Base-by-base conservation (phyloP, 2,888 invertebrate genomes). In the Zygothrica quintamaculata region DNA sequence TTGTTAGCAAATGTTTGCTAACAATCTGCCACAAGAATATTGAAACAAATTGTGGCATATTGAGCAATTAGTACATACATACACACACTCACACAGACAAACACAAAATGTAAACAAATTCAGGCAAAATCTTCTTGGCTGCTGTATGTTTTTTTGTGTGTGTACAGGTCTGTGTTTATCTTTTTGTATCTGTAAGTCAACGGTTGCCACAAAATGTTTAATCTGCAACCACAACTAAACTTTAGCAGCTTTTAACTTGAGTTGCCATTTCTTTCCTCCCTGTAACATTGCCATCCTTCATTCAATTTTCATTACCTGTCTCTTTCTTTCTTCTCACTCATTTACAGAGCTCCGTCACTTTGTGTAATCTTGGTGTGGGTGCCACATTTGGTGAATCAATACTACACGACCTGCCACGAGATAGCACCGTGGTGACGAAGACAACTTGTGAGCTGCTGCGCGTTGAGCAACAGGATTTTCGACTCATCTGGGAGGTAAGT, bases 301-400 rank as follows among this genome's bases (percentile, higher is more conserved):
- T 26, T 31, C 39, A 47, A 15, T 36, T 60, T 40, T 39, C 16
- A 22, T 33, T 16, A 39, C 3, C 11, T 8, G n/a, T 43, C 26
- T 51, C n/a, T 31, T 33, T 33, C 37, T 15, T 15, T 39, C 11
- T 18, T 37, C 18, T 64, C n/a, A 7, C 58, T 42, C 42, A n/a
- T 29, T 92, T 92, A 12, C 92, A 95, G 95, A 93, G 93, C 85
- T 92, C 93, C 22, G 93, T 93, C 52, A 94, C 94, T 25, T 88
- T 95, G 77, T 93, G 95, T 89, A 94, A 93, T 65, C 91, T 95
- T 65, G 94, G 94, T 39, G 94, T 94, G 65, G 96, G 95, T 16
- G 94, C 95, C 60, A 95, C 95, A 56, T 96, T 95, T 88, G 95
- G 95, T 0, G 95, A 95, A 92, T 94, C 94, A 52, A 94, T 95